Conservation (phyloP, 2,888 invertebrate species). For the Callyntrura sp. region DNA sequence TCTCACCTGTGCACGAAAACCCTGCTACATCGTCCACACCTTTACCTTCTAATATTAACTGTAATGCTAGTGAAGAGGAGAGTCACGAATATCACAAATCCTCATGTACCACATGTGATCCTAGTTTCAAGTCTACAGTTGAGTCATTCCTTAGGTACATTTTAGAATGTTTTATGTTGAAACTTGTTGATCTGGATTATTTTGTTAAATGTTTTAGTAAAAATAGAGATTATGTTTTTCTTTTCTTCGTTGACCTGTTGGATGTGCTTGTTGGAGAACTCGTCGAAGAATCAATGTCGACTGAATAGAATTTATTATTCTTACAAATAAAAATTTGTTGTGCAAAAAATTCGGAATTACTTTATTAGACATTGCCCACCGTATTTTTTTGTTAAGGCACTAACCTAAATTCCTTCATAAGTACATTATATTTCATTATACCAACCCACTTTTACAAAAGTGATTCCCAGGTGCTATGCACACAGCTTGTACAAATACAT, state of each 20-base stretch:
- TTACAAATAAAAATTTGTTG: slow-evolving; percentile 20
- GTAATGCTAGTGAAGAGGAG: slow-evolving; percentile 38
- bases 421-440: background rate
- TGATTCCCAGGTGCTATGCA: no score
- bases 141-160: slow-evolving; percentile 68
- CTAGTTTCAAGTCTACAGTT: slow-evolving; percentile 58
- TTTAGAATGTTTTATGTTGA: slow-evolving; percentile 61
- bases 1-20: no score
- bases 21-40: background rate
- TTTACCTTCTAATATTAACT: background rate
- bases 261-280: slow-evolving; percentile 78
- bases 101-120: slow-evolving; percentile 73
- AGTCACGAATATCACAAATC: slow-evolving; percentile 60
- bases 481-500: no score
- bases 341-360: no score
- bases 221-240: slow-evolving; percentile 79
- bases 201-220: slow-evolving; percentile 66
- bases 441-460: background rate
- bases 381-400: background rate
- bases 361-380: no score
- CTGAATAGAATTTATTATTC: no score
- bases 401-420: background rate
- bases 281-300: slow-evolving; percentile 59
- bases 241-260: slow-evolving; percentile 83
- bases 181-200: slow-evolving; percentile 74